A percentile compares a stretch with the other conserved stretches of the same genome.
Conservation (phyloP, 2,888 invertebrate genomes). For the Epirrita christyi region DNA sequence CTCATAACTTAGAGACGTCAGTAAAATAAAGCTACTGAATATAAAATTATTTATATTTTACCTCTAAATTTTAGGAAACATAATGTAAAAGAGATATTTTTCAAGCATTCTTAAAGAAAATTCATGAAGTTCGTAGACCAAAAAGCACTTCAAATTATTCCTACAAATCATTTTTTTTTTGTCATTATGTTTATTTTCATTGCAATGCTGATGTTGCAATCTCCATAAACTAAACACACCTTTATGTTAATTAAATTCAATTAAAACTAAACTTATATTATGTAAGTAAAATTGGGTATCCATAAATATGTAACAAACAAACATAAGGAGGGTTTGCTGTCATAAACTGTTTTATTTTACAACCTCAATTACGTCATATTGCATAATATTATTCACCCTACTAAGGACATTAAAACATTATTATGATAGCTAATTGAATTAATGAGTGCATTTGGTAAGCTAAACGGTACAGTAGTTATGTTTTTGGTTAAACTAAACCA, state of each 20-base stretch:
- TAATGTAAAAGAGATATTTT: too few relatives aligned
- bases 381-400: constrained; percentile 60
- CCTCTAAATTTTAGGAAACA: too few relatives aligned
- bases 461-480: too few relatives aligned
- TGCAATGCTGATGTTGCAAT: too few relatives aligned
- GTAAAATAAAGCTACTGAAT: constrained; percentile 26
- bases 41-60: constrained; percentile 13
- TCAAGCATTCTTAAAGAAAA: too few relatives aligned
- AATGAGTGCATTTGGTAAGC: too few relatives aligned
- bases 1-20: constrained; percentile 26
- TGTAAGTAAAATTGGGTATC: constrained; percentile 29
- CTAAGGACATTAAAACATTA: constrained; percentile 23
- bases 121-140: too few relatives aligned
- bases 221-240: too few relatives aligned
- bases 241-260: neutral
- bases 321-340: constrained; percentile 46
- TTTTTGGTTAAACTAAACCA: too few relatives aligned
- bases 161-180: too few relatives aligned
- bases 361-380: constrained; percentile 52
- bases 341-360: constrained; percentile 58
- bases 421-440: constrained; percentile 10
- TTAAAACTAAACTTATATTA: neutral
- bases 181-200: too few relatives aligned
- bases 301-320: constrained; percentile 53
- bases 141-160: too few relatives aligned